phyloP scores from a whole-genome alignment of 2,797 vertebrate species.

The Zenarchopterus dispar region DNA sequence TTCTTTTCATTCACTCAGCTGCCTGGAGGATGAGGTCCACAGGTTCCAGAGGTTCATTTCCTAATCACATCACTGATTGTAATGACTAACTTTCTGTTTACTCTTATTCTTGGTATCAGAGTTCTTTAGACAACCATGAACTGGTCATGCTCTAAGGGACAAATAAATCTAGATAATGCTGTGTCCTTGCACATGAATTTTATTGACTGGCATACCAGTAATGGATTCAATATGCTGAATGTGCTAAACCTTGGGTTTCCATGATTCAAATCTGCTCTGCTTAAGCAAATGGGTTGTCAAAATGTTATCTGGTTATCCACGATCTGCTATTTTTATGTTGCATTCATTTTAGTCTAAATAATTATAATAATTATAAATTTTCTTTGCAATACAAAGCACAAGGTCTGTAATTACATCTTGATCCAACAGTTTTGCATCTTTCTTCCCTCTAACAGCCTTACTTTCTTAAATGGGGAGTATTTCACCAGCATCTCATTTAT shows the following conservation, averaged over 20 bases:
- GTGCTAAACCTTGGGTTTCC: not conserved
- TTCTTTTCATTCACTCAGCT: conserved; percentile 36
- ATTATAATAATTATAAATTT: too few relatives aligned
- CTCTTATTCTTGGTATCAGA: conserved; percentile 55
- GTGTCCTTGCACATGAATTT: conserved; percentile 41
- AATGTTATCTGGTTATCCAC: not conserved
- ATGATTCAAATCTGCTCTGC: not conserved
- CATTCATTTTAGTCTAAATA: too few relatives aligned
- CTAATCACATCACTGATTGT: conserved; percentile 59
- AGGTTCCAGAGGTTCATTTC: conserved; percentile 62
- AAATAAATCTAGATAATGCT: conserved; percentile 57
- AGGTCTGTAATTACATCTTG: too few relatives aligned
- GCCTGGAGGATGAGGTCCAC: conserved; percentile 24
- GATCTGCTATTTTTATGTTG: too few relatives aligned
- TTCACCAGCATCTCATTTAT: too few relatives aligned
- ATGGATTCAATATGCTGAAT: conserved; percentile 8
- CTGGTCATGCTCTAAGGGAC: conserved; percentile 65
- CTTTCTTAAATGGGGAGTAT: too few relatives aligned
- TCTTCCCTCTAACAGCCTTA: too few relatives aligned
- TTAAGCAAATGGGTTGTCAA: not conserved
- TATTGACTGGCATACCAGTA: conserved; percentile 22
- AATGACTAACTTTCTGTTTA: conserved; percentile 76
- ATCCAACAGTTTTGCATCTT: too few relatives aligned
- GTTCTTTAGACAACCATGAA: conserved; percentile 65
- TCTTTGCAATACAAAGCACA: too few relatives aligned